Conservation (phyloP, 2,113 vertebrate genomes). For the Gymnobelideus leadbeateri region DNA sequence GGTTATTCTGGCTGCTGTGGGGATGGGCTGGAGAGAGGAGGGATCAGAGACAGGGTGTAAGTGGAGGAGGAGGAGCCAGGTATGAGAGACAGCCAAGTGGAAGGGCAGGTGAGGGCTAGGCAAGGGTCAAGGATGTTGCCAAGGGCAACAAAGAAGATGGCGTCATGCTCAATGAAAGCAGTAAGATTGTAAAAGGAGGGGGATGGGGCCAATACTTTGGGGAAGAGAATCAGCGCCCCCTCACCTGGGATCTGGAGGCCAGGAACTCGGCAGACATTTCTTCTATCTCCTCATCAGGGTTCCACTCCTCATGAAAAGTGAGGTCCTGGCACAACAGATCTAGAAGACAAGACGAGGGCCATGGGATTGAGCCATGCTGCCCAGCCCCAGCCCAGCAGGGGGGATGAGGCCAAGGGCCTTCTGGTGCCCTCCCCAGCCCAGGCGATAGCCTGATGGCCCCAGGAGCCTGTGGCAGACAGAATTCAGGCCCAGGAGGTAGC, state of each 20-base stretch:
- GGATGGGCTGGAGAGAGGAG: neutral
- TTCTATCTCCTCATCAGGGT: neutral
- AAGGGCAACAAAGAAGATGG: neutral
- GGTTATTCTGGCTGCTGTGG: neutral
- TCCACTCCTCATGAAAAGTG: neutral
- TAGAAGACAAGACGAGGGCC: neutral
- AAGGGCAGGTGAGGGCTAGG: too few species aligned
- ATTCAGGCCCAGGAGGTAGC: too few species aligned
- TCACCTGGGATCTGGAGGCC: neutral
- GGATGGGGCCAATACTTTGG: neutral
- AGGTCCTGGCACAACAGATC: neutral
- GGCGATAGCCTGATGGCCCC: too few species aligned
- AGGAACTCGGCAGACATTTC: neutral
- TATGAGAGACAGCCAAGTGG: too few species aligned
- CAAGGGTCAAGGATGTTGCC: too few species aligned
- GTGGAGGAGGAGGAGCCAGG: too few species aligned
- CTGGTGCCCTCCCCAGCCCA: neutral
- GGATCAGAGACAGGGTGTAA: neutral
- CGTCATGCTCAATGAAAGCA: too few species aligned
- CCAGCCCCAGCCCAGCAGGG: neutral
- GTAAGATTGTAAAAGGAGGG: neutral
- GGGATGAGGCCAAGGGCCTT: neutral
- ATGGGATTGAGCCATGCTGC: neutral
- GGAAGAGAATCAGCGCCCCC: neutral
- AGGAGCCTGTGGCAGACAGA: too few species aligned